A percentile compares a stretch with the other conserved stretches of the same genome.
Conservation (phyloP, 2,113 vertebrate species). For the Isichthys henryi region DNA sequence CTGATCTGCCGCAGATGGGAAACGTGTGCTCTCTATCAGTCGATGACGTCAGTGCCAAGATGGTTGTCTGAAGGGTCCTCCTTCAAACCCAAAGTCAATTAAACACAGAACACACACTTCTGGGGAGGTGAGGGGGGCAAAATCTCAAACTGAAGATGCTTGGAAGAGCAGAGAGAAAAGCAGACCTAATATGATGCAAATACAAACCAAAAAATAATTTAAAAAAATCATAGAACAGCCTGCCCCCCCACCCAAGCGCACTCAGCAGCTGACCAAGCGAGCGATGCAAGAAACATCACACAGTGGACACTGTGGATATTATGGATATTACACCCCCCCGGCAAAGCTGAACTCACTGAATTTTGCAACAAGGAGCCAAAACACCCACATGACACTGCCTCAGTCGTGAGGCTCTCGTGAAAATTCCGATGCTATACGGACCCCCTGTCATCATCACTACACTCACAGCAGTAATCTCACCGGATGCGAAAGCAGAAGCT, state of each 20-base stretch:
- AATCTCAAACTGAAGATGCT: neutral
- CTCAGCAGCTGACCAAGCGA: neutral
- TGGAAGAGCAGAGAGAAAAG: neutral
- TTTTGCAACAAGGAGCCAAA: neutral
- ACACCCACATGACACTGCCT: neutral
- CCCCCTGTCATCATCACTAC: neutral
- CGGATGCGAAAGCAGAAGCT: constrained; percentile 1
- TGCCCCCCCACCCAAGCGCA: neutral
- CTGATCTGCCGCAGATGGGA: neutral
- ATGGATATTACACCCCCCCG: neutral
- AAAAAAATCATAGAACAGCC: neutral
- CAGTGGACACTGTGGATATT: neutral
- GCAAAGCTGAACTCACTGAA: neutral
- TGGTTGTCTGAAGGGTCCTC: neutral
- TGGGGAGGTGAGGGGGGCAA: neutral
- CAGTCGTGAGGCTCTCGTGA: too few relatives aligned
- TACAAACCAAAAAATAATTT: neutral
- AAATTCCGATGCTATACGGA: neutral
- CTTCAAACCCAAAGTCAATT: neutral
- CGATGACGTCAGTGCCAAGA: neutral
- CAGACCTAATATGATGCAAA: neutral
- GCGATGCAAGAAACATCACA: neutral
- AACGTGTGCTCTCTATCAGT: neutral
- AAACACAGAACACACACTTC: neutral
- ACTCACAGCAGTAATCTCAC: neutral